Evolutionary conservation across 2,888 invertebrate species (phyloP).

Genomic region (Brenthis hecate): DNA sequence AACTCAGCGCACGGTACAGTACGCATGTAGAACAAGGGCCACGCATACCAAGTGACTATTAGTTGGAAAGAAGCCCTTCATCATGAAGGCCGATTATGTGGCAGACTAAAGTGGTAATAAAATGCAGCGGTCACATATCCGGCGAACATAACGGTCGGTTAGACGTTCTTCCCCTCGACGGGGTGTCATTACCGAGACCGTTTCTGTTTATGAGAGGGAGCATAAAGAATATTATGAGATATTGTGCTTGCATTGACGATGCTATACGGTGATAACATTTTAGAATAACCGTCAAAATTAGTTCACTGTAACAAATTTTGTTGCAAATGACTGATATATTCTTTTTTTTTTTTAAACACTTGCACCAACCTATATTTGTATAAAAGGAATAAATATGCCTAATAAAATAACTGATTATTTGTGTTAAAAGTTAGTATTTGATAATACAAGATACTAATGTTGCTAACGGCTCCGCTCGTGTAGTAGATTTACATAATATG

Average conservation of each 20-base stretch:
- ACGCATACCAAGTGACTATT: slow-evolving; percentile 63
- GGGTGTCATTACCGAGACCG: slow-evolving; percentile 77
- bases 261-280: slow-evolving; percentile 77
- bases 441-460: no score
- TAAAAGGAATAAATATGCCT: no score
- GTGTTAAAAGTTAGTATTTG: no score
- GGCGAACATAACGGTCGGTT: slow-evolving; percentile 77
- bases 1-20: slow-evolving; percentile 39
- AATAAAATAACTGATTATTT: no score
- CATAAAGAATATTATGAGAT: slow-evolving; percentile 82
- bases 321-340: slow-evolving; percentile 14
- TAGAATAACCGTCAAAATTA: slow-evolving; percentile 62
- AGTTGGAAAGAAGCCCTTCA: slow-evolving; percentile 73
- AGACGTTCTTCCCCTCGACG: slow-evolving; percentile 70
- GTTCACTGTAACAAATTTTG: slow-evolving; percentile 63
- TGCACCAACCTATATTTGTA: not conserved
- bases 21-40: slow-evolving; percentile 38
- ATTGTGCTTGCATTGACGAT: slow-evolving; percentile 73
- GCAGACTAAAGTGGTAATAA: slow-evolving; percentile 81
- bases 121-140: slow-evolving; percentile 82
- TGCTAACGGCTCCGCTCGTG: no score
- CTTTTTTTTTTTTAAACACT: slow-evolving; percentile 2
- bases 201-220: slow-evolving; percentile 79
- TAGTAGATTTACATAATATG: no score
- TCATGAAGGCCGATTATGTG: slow-evolving; percentile 81